Percentiles rank a stretch among this genome's conserved stretches.
These are phyloP conservation scores for Heteromurus nitidus DNA, from an alignment of 2,888 invertebrate species.

Conservation along the genomic window DNA sequence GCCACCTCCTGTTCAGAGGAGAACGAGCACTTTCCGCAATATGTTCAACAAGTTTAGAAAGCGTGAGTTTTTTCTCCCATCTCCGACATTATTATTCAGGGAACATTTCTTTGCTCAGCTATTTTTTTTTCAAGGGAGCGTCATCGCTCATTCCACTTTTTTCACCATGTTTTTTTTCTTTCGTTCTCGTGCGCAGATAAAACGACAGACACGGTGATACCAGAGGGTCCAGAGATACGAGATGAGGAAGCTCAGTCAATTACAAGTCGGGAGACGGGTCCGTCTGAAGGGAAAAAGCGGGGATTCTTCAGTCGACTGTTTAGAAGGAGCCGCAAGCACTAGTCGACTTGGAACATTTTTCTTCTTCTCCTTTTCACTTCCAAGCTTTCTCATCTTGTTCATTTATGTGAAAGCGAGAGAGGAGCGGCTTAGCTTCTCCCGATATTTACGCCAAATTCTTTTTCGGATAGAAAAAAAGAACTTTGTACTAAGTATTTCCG, in stretches of 20 bases:
- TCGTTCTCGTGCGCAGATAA: slow-evolving; percentile 56
- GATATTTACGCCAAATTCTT: too few species aligned
- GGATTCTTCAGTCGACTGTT: slow-evolving; percentile 71
- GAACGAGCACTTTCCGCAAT: slow-evolving; percentile 71
- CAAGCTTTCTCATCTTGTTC: too few species aligned
- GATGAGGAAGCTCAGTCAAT: slow-evolving; percentile 70
- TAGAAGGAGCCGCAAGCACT: slow-evolving; percentile 67
- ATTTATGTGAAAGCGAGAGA: too few species aligned
- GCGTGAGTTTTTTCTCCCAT: slow-evolving; percentile 60
- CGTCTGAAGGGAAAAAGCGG: slow-evolving; percentile 67
- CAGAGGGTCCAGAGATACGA: slow-evolving; percentile 63
- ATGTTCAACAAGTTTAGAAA: slow-evolving; percentile 72
- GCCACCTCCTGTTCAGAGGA: slow-evolving; percentile 66
- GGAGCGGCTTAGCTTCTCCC: too few species aligned
- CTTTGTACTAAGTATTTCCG: too few species aligned
- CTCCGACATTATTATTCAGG: slow-evolving; percentile 4
- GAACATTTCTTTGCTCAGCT: not conserved
- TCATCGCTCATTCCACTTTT: not conserved
- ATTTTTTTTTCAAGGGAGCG: not conserved
- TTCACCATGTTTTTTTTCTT: not conserved
- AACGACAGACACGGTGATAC: slow-evolving; percentile 58
- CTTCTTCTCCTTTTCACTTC: not conserved
- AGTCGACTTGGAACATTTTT: slow-evolving; percentile 21
- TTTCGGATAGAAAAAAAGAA: too few species aligned
- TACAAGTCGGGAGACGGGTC: slow-evolving; percentile 68